These are phyloP conservation scores for Propithecus perrieri DNA, from an alignment of 2,797 vertebrate species.

Conservation along the genomic window DNA sequence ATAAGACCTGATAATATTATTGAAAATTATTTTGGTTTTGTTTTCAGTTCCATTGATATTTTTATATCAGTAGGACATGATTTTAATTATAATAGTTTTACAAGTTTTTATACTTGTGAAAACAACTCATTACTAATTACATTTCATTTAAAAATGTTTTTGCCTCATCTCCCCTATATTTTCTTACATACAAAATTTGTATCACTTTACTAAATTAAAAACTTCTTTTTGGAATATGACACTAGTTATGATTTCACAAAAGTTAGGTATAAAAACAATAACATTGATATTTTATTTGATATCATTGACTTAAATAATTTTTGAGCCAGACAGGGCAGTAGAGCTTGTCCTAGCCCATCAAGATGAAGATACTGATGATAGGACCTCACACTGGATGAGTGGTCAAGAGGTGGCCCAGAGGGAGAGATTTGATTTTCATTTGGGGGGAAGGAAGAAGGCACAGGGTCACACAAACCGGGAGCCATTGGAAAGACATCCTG, in stretches of 20 bases:
- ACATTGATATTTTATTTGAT: background rate
- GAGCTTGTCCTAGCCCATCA: background rate
- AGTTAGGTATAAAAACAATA: background rate
- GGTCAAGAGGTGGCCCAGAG: background rate
- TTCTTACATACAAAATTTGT: background rate
- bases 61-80: background rate
- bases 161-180: background rate
- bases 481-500: background rate
- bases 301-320: background rate
- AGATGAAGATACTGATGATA: background rate
- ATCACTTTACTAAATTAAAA: constrained; percentile 15
- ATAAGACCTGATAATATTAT: background rate
- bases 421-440: background rate
- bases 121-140: background rate
- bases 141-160: background rate
- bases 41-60: background rate
- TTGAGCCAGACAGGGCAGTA: background rate
- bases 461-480: background rate
- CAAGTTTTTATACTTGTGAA: background rate
- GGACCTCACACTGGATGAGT: background rate
- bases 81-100: background rate
- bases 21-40: background rate
- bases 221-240: background rate
- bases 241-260: background rate
- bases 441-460: background rate